Evolutionary conservation across 2,888 invertebrate genomes (phyloP), one percentile per base, ranked within the genome.

Genomic region (Hylaea fasciaria): DNA sequence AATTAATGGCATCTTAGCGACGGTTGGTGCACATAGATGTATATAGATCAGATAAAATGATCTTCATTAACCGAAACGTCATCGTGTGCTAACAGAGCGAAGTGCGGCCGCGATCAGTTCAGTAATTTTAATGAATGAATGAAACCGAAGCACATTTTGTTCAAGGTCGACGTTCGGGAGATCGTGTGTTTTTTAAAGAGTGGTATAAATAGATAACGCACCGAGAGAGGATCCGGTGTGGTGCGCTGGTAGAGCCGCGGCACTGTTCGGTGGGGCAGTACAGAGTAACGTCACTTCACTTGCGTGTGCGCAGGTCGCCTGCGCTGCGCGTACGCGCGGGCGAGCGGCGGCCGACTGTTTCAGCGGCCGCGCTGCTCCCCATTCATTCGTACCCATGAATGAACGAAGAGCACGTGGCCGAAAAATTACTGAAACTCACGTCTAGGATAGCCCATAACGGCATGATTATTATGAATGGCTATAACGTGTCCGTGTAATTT

Each of bases 331-430:
- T 83, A 85, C 87, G 86, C 87, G 83, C 86, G 81, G 79, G 80
- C 83, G 80, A 74, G 82, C 86, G 85, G 78, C 81, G 77, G 76
- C 80, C 84, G 86, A 87, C 89, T 89, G 87, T 81, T 82, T 81
- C 81, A 79, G 77, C 71, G 52, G 66, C 69, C 66, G 65, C 71
- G 66, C 61, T 69, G 65, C 71, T 76, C 78, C 76, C 80, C 89
- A 89, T 90, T 90, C 89, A 89, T 81, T 86, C 83, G 72, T 74
- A 78, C 81, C 79, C 85, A 85, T 91, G 86, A 91, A 91, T 91
- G 91, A 86, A 84, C 80, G 78, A 82, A 73, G 68, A 81, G 76
- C 86, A 83, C 86, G 87, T 86, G 87, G 77, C 76, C 81, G 76
- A 85, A 87, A 89, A 84, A 77, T 69, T 76, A 66, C 86, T 86